A percentile compares a stretch with the other conserved stretches of the same genome.
These are phyloP conservation scores for Diplosoma virens DNA, from an alignment of 23 tunicate species.

Conservation along the genomic window DNA sequence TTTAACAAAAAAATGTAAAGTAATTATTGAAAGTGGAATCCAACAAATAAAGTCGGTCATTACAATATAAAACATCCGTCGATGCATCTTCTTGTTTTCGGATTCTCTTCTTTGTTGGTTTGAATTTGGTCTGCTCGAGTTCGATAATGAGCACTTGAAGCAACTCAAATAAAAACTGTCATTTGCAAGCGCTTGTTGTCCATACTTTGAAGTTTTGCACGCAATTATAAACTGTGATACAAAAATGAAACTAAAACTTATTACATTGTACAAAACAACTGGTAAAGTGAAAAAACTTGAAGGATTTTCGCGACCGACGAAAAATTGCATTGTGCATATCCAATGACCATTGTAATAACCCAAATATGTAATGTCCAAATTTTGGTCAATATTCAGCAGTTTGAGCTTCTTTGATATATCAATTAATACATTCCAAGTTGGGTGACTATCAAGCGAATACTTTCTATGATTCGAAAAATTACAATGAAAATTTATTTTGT, in stretches of 20 bases:
- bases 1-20: neutral
- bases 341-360: neutral
- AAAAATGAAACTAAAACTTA: neutral
- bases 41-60: slow-evolving; percentile 2
- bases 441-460: neutral
- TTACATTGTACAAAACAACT: neutral
- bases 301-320: neutral
- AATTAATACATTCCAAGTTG: neutral
- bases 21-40: neutral
- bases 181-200: neutral
- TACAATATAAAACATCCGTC: slow-evolving; percentile 2
- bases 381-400: neutral
- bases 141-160: neutral
- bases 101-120: neutral
- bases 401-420: neutral
- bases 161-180: too few species aligned
- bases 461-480: neutral
- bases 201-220: neutral
- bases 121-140: neutral
- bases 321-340: neutral
- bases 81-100: neutral
- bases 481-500: neutral
- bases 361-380: neutral
- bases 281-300: neutral
- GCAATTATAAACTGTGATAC: neutral